Conservation (phyloP, 2,113 vertebrate species). For the Orientallactaga bullata region DNA sequence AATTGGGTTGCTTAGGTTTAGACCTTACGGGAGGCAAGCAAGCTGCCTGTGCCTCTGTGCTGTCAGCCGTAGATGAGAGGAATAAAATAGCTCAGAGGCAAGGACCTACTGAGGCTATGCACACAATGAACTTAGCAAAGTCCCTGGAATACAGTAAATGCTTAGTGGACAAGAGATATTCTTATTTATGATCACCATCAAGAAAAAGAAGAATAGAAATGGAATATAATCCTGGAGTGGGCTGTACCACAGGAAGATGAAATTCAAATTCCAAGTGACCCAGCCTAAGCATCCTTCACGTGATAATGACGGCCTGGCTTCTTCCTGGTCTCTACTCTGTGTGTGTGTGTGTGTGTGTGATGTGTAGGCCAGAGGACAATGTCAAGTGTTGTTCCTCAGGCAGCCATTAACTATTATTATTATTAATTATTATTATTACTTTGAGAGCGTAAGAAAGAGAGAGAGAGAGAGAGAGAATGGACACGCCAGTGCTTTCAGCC, state of each 20-base stretch:
- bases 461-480: too few species aligned
- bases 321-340: background rate
- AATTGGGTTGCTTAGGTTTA: background rate
- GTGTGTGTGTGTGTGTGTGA: too few species aligned
- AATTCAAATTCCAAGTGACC: background rate
- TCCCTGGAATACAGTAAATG: background rate
- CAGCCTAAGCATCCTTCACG: background rate
- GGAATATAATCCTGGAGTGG: background rate
- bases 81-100: background rate
- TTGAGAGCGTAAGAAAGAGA: too few species aligned
- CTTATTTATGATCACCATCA: background rate
- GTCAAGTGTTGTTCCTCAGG: too few species aligned
- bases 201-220: background rate
- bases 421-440: too few species aligned
- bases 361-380: too few species aligned
- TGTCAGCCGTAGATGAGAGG: background rate
- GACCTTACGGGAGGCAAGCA: background rate
- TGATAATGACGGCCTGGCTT: background rate
- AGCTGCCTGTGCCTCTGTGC: background rate
- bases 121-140: background rate
- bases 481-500: too few species aligned
- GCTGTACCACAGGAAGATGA: background rate
- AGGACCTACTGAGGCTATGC: background rate
- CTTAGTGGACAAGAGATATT: background rate
- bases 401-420: too few species aligned